phyloP scores from a whole-genome alignment of 1,140 invertebrate species.

The Alviniconcha marisindica region DNA sequence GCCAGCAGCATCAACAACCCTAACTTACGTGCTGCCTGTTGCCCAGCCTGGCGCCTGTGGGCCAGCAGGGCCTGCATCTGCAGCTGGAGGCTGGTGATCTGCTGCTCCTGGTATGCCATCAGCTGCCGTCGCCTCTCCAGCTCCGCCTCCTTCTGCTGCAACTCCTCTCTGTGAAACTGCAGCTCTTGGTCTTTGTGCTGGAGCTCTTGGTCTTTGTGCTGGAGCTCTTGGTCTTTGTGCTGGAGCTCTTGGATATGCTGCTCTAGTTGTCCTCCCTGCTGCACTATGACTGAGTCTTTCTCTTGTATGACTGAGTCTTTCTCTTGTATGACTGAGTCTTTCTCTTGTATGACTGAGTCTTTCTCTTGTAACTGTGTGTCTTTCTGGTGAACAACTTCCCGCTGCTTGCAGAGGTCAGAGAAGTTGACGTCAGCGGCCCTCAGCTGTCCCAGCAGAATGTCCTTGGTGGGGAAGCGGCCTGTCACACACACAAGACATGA shows the following conservation, averaged over 20 bases:
- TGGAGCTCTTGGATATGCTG: slow-evolving; percentile 19
- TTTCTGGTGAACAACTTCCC: slow-evolving; percentile 39
- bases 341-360: slow-evolving; percentile 29
- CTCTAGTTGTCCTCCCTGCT: slow-evolving; percentile 36
- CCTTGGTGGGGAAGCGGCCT: slow-evolving; percentile 45
- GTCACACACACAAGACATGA: too few species aligned
- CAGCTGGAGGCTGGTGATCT: slow-evolving; percentile 20
- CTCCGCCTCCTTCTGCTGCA: slow-evolving; percentile 23
- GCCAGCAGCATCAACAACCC: too few species aligned
- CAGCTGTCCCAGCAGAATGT: slow-evolving; percentile 45
- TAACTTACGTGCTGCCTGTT: slow-evolving; percentile 12
- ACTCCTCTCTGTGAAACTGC: slow-evolving; percentile 18
- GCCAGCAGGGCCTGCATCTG: slow-evolving; percentile 25
- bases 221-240: not conserved
- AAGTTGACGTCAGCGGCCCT: slow-evolving; percentile 47
- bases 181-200: slow-evolving; percentile 26
- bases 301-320: slow-evolving; percentile 31
- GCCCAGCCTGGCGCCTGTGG: not conserved
- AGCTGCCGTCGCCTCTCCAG: slow-evolving; percentile 33
- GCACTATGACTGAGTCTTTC: slow-evolving; percentile 37
- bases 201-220: not conserved
- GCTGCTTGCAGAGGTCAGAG: slow-evolving; percentile 33
- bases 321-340: slow-evolving; percentile 1
- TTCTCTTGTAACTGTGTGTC: slow-evolving; percentile 26
- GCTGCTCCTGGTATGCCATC: slow-evolving; percentile 19